These are phyloP conservation scores for Monochamus saltuarius DNA, from an alignment of 1,140 invertebrate species.

Conservation along the genomic window DNA sequence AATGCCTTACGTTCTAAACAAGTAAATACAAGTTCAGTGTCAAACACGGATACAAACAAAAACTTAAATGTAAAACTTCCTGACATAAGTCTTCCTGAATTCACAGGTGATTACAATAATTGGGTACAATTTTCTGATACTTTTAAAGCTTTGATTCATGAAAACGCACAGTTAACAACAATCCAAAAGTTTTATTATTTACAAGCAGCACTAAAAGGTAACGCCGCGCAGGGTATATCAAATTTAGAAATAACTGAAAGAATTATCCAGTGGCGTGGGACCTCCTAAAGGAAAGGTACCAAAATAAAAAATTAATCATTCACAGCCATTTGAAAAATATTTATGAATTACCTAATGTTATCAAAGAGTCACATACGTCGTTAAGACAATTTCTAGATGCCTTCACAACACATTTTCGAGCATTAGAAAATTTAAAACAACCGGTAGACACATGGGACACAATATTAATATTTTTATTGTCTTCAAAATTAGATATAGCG, in stretches of 20 bases:
- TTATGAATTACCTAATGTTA: constrained; percentile 14
- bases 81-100: constrained; percentile 2
- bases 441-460: constrained; percentile 9
- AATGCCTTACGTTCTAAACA: no score
- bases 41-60: no score
- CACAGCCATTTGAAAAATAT: constrained; percentile 20
- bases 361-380: constrained; percentile 12
- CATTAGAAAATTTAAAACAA: constrained; percentile 12
- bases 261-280: constrained; percentile 14
- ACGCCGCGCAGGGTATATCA: constrained; percentile 10
- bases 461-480: constrained; percentile 21
- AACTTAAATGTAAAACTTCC: constrained; percentile 3
- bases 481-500: constrained; percentile 12
- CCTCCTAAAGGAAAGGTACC: constrained; percentile 11
- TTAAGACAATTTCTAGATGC: constrained; percentile 1
- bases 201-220: constrained; percentile 11
- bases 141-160: constrained; percentile 17
- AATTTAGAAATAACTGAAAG: constrained; percentile 7
- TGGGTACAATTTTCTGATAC: constrained; percentile 9
- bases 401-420: constrained; percentile 15
- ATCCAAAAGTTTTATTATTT: constrained; percentile 22
- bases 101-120: not conserved
- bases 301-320: no score
- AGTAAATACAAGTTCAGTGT: no score
- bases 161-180: constrained; percentile 13